Percentiles rank a stretch among this genome's conserved stretches.
These are phyloP conservation scores for Strix aluco DNA, from an alignment of 2,113 vertebrate genomes.

Conservation along the genomic window DNA sequence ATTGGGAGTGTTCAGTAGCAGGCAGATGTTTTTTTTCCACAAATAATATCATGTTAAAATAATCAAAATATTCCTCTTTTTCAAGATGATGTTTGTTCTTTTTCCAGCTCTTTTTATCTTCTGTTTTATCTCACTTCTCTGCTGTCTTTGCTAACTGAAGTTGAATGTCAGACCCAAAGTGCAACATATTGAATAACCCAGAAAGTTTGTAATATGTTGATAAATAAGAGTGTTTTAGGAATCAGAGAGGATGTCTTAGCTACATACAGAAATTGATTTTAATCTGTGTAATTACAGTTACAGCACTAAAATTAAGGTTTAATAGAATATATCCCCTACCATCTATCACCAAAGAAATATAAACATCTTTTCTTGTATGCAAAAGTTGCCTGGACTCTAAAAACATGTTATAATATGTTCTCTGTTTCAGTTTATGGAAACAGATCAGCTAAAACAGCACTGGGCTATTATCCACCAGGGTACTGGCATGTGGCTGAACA, in stretches of 20 bases:
- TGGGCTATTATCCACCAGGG: not conserved
- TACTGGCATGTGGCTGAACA: not conserved
- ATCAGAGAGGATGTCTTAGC: not conserved
- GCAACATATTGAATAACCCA: not conserved
- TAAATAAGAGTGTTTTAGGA: not conserved
- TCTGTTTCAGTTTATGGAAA: not conserved
- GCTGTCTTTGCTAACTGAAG: not conserved
- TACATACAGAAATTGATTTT: not conserved
- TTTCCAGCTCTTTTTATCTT: not conserved
- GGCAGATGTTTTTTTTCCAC: not conserved
- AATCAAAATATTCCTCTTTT: not conserved
- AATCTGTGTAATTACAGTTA: not conserved
- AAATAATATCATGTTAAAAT: not conserved
- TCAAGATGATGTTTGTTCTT: not conserved
- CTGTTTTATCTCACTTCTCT: not conserved
- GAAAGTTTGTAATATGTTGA: not conserved
- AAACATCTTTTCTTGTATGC: not conserved
- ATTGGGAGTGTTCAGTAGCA: not conserved
- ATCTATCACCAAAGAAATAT: not conserved
- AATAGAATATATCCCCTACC: not conserved
- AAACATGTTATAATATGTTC: not conserved
- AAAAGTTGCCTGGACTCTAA: not conserved
- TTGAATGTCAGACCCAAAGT: not conserved
- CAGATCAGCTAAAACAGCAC: not conserved
- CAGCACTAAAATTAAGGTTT: not conserved